Conservation (phyloP, 2,797 vertebrate species). For the Semotilus atromaculatus region DNA sequence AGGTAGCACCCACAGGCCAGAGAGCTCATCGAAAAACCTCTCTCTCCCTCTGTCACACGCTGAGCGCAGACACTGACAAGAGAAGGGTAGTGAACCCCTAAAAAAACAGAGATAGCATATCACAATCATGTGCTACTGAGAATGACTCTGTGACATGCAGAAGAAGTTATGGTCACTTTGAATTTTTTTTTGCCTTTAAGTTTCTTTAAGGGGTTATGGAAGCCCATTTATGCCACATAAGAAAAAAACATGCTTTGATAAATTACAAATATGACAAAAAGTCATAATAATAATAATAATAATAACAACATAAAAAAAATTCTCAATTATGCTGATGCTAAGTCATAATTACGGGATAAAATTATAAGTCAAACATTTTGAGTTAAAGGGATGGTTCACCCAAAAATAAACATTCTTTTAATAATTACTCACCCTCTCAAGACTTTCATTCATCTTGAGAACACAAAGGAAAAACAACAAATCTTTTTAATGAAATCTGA, state of each 20-base stretch:
- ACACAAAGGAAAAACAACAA: no score
- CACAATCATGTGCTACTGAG: background rate
- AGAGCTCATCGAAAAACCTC: slow-evolving; percentile 71
- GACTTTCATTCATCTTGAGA: no score
- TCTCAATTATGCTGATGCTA: background rate
- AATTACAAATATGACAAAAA: background rate
- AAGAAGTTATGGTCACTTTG: background rate
- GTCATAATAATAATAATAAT: background rate
- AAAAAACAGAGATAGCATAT: slow-evolving; percentile 28
- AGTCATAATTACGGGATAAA: no score
- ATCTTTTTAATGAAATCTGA: no score
- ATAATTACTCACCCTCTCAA: no score
- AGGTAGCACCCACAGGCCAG: slow-evolving; percentile 69
- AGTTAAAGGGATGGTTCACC: no score
- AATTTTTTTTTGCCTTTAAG: background rate
- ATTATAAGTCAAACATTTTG: no score
- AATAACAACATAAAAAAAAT: background rate
- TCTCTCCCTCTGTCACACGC: slow-evolving; percentile 68
- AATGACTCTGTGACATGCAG: background rate
- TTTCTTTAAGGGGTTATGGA: background rate
- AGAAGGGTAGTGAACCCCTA: slow-evolving; percentile 77
- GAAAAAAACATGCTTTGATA: background rate
- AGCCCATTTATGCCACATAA: background rate
- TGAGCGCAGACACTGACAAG: slow-evolving; percentile 76
- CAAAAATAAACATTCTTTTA: no score